Base-by-base conservation (phyloP, 2,797 vertebrate species). In the Babyrousa celebensis region DNA sequence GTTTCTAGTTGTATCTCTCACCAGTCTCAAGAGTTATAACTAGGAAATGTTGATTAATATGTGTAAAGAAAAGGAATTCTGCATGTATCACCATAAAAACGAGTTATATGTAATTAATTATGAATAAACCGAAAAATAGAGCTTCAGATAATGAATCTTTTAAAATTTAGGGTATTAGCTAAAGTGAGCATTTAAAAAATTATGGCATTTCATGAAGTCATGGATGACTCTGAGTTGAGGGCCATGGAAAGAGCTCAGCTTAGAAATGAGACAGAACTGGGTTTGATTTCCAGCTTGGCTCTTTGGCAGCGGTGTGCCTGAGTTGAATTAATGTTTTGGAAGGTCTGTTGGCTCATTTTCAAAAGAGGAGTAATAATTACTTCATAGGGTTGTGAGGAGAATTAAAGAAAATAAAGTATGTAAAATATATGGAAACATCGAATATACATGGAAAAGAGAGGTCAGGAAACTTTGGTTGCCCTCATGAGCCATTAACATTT, bases 61-160 rank as follows among this genome's bases (percentile, higher is more conserved):
- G 5, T 32, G 52, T 36, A 87, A 62, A 87, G 68, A 54, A 77
- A 68, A n/a, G 7, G 43, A 71, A 77, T 77, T 85, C 75, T 86
- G 21, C 12, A 27, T 43, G 20, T 23, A 75, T 79, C 36, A 79
- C 15, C 58, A 23, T 65, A 29, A 16, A 48, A 29, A 12, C 43
- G 58, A 74, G 27, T 77, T 91, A 83, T 58, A 3, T n/a, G 48
- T 86, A 74, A 78, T 29, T 89, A 70, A 86, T 90, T 95, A 62
- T 56, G 12, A 90, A 74, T 68, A 88, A 85, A 58, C 18, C 71
- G 21, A 56, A 77, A 77, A 90, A 72, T 90, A 4, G 54, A 89
- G 11, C 29, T 94, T 91, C 70, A 87, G 63, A 88, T n/a, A 27
- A 74, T 17, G 29, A 75, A 48, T 32, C 23, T 65, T 83, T 94